These are phyloP conservation scores for Micrasema longulum DNA, from an alignment of 1,140 invertebrate species.

Conservation along the genomic window DNA sequence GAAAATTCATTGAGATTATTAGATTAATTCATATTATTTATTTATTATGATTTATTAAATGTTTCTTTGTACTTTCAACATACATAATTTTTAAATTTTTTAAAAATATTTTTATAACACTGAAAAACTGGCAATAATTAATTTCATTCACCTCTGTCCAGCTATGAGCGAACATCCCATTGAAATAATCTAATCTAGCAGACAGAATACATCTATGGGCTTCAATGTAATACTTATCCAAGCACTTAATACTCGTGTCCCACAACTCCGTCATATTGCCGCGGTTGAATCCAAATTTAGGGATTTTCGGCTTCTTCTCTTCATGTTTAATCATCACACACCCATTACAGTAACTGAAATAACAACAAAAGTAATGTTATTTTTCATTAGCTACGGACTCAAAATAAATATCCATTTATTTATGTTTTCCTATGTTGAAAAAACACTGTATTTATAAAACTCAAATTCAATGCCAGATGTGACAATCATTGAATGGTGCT, in stretches of 20 bases:
- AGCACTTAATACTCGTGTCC: constrained; percentile 72
- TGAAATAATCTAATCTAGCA: constrained; percentile 80
- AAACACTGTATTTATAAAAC: not conserved
- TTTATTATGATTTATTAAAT: no score
- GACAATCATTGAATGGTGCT: no score
- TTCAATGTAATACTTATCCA: constrained; percentile 70
- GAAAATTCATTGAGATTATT: constrained; percentile 16
- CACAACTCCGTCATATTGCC: constrained; percentile 67
- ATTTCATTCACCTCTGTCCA: constrained; percentile 79
- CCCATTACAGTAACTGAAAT: constrained; percentile 46
- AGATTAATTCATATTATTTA: no score
- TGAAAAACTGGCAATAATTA: no score
- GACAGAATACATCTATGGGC: constrained; percentile 82
- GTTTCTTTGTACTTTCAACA: not conserved
- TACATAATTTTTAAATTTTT: constrained; percentile 1
- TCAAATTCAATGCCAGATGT: not conserved
- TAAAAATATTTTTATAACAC: no score
- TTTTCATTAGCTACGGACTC: no score
- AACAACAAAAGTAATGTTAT: no score
- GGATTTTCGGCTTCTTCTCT: constrained; percentile 16
- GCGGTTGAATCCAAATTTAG: constrained; percentile 55
- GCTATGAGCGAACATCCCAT: constrained; percentile 77
- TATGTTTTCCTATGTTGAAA: not conserved
- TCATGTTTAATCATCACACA: constrained; percentile 45
- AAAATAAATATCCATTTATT: no score